These are phyloP conservation scores for Drosophila robusta DNA, from an alignment of 2,888 invertebrate species.

Conservation along the genomic window DNA sequence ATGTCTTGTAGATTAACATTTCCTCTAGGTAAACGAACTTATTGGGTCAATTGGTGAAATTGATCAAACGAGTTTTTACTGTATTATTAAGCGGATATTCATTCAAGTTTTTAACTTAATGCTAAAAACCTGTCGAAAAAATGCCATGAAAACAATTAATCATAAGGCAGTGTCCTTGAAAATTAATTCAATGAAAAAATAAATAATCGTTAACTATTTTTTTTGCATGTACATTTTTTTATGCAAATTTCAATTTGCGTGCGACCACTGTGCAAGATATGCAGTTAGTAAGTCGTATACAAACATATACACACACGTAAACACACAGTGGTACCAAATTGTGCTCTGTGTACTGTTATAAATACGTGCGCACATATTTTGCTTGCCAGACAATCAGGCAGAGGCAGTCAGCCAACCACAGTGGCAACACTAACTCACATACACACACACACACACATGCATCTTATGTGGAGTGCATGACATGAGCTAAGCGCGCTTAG, in stretches of 20 bases:
- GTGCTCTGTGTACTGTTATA: slow-evolving; percentile 63
- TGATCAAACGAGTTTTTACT: no score
- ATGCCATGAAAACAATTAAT: no score
- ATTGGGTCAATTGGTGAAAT: no score
- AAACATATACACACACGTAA: slow-evolving; percentile 31
- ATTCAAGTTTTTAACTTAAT: no score
- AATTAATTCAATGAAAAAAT: no score
- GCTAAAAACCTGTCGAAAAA: no score
- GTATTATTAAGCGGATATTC: no score
- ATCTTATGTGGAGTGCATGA: slow-evolving; percentile 73
- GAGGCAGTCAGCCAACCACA: slow-evolving; percentile 62
- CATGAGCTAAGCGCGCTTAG: slow-evolving; percentile 74
- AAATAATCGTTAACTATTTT: no score
- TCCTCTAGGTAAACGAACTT: no score
- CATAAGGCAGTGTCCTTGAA: no score
- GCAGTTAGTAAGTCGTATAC: slow-evolving; percentile 63
- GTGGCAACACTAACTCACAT: slow-evolving; percentile 34
- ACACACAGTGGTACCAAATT: slow-evolving; percentile 32
- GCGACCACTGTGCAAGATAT: slow-evolving; percentile 50
- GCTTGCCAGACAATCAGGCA: slow-evolving; percentile 53
- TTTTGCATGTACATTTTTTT: no score
- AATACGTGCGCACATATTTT: slow-evolving; percentile 64
- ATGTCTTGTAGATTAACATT: no score
- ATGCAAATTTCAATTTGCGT: neutral
- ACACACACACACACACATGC: slow-evolving; percentile 21